Evolutionary conservation across 2,113 vertebrate species (phyloP), one percentile per base, ranked within the genome.

Genomic region (Vireo altiloquus): DNA sequence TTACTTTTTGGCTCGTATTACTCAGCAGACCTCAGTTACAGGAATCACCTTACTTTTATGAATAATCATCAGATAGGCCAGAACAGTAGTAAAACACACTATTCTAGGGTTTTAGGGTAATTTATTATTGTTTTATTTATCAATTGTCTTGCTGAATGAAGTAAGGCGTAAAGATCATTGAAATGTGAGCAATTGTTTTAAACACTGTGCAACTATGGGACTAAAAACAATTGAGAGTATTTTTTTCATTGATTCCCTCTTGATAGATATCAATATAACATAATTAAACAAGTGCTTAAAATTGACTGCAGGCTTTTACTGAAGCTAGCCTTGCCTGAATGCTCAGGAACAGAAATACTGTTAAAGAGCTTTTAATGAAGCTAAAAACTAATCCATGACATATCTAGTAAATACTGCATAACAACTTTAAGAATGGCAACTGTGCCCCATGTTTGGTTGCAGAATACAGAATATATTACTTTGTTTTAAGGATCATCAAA

Each of bases 81-180:
- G 13, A 87, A 77, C 13, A 49, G 8, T 20, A 68, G 30, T 19
- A 79, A 57, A 82, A 49, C 4, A 15, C 19, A 37, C 7, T 10
- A 23, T 22, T 19, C 27, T 9, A 9, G 12, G 6, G 0, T 1
- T 50, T 61, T 30, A 53, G 24, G 11, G 5, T 52, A 27, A 35
- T 44, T 69, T 87, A 70, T 53, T 4, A 35, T 15, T 2, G 5
- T 59, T 54, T 57, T 49, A 56, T 81, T 74, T 80, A 42, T 40
- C 7, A 68, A 2, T 6, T 80, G 31, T 15, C 56, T 52, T 80
- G 40, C 42, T 89, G 52, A 79, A 91, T 40, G 14, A 14, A 79
- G 75, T 37, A 49, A 42, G 2, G 23, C 31, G 5, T 23, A 80
- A 10, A 17, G 10, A 50, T 64, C 15, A 33, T 11, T 74, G 59